A percentile compares a stretch with the other conserved stretches of the same genome.
phyloP scores from a whole-genome alignment of 2,797 vertebrate species.

The Girardinus metallicus region DNA sequence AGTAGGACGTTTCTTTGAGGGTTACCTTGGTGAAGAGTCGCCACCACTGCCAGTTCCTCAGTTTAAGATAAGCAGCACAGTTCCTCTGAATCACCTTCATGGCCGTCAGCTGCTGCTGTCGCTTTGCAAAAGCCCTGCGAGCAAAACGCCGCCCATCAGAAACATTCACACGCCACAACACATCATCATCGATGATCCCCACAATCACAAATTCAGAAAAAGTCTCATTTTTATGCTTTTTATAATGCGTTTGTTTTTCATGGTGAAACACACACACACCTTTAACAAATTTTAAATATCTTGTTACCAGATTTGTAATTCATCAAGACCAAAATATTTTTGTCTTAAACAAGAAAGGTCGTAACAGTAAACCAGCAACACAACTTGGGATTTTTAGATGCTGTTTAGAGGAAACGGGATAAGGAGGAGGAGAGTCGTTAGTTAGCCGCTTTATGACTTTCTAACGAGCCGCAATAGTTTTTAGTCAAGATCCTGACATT shows the following conservation, averaged over 20 bases:
- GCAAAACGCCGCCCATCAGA: neutral
- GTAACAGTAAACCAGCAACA: no score
- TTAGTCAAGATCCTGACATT: neutral
- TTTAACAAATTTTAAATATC: no score
- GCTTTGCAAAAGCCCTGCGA: slow-evolving; percentile 91
- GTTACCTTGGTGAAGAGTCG: slow-evolving; percentile 96
- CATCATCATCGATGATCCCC: neutral
- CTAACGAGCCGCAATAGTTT: neutral
- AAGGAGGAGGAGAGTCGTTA: no score
- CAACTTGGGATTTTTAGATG: no score
- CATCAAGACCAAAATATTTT: no score
- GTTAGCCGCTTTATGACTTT: no score
- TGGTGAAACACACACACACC: neutral
- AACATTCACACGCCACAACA: neutral
- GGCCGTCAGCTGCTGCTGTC: slow-evolving; percentile 97
- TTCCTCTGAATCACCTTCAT: slow-evolving; percentile 99
- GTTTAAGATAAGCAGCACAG: slow-evolving; percentile 96
- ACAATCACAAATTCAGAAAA: neutral
- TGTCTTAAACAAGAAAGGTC: no score
- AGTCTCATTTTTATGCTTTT: neutral
- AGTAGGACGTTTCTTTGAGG: neutral
- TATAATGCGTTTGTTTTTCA: neutral
- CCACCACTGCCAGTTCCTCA: slow-evolving; percentile 99
- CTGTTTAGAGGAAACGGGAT: no score
- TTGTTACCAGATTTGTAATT: no score